Conservation (phyloP, 2,797 vertebrate species). For the Sphenopsis melanotis region DNA sequence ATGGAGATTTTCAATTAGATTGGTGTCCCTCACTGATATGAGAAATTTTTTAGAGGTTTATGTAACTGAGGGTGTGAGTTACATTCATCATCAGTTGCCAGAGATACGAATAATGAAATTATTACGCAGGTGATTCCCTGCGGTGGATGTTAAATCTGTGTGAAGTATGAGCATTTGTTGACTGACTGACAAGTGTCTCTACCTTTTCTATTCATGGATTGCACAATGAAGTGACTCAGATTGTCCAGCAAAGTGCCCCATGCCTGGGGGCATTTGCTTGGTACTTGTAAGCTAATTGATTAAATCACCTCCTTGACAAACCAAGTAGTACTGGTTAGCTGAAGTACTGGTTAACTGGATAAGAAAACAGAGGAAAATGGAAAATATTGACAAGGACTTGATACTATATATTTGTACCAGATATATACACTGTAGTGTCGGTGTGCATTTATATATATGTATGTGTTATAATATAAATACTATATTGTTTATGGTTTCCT, state of each 20-base stretch:
- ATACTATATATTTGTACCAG: neutral
- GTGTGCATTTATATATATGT: neutral
- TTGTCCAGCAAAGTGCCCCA: neutral
- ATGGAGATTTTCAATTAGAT: neutral
- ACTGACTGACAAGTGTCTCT: neutral
- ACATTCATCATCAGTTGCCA: neutral
- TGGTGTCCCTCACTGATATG: neutral
- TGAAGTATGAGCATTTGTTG: neutral
- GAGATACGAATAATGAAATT: neutral
- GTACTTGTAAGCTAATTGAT: neutral
- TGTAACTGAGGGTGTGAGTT: neutral
- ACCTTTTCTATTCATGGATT: slow-evolving; percentile 1
- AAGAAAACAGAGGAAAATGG: neutral
- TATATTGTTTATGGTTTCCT: neutral
- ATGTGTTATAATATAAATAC: neutral
- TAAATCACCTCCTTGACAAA: slow-evolving; percentile 26
- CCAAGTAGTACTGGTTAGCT: neutral
- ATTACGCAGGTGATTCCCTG: neutral
- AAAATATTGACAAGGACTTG: neutral
- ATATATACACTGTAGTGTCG: neutral
- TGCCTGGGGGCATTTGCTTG: neutral
- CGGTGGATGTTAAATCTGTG: neutral
- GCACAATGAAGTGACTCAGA: neutral
- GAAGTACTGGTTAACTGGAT: neutral
- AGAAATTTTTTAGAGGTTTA: neutral